These are phyloP conservation scores for Peromyscus polionotus DNA, from an alignment of 2,113 vertebrate species.

Conservation along the genomic window DNA sequence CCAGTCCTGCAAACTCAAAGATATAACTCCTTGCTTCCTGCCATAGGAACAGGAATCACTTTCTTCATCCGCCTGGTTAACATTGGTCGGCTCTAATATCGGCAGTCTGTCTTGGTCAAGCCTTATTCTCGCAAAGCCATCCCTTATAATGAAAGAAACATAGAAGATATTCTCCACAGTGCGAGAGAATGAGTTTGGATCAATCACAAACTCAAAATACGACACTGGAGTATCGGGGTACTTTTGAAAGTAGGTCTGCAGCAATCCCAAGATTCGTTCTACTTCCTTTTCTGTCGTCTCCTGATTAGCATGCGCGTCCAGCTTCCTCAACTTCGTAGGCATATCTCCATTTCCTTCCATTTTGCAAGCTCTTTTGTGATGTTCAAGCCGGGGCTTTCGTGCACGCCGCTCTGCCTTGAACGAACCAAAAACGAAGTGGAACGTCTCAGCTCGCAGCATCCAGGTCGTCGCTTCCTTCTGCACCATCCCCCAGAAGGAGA, in stretches of 20 bases:
- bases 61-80: slow-evolving; percentile 25
- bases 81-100: slow-evolving; percentile 67
- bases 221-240: slow-evolving; percentile 92
- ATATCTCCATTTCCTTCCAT: slow-evolving; percentile 91
- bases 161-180: slow-evolving; percentile 98
- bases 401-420: slow-evolving; percentile 91
- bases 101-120: slow-evolving; percentile 79
- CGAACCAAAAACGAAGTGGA: slow-evolving; percentile 94
- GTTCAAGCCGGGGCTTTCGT: slow-evolving; percentile 89
- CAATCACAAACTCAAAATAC: slow-evolving; percentile 96
- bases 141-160: slow-evolving; percentile 96
- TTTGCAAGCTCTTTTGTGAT: slow-evolving; percentile 85
- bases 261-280: slow-evolving; percentile 93
- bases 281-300: slow-evolving; percentile 97
- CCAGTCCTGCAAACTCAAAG: slow-evolving; percentile 81
- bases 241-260: slow-evolving; percentile 89
- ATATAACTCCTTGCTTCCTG: slow-evolving; percentile 77
- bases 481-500: slow-evolving; percentile 63
- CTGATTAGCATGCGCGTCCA: slow-evolving; percentile 92
- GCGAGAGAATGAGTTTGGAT: slow-evolving; percentile 95
- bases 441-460: slow-evolving; percentile 87
- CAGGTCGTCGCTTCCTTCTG: slow-evolving; percentile 67
- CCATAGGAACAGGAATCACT: background rate
- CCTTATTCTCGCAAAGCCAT: slow-evolving; percentile 78
- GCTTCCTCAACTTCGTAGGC: slow-evolving; percentile 93